Evolutionary conservation across 2,797 vertebrate species (phyloP).

Genomic region (Sebastes melanostomus): DNA sequence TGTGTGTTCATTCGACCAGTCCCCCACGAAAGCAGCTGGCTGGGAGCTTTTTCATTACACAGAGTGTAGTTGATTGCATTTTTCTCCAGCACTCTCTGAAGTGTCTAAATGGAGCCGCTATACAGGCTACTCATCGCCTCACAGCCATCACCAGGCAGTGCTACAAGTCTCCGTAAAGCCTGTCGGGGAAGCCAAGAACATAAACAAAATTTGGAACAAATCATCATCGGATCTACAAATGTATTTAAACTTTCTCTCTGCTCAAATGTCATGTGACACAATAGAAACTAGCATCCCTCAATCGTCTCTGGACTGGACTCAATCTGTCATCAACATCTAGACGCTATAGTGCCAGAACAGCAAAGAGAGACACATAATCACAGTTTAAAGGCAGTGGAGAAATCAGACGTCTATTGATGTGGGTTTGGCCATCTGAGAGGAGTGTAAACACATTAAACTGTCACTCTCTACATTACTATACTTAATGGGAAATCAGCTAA

Average conservation of each 20-base stretch:
- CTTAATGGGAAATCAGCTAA: slow-evolving; percentile 31
- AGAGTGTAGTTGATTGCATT: slow-evolving; percentile 66
- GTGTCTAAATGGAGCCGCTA: slow-evolving; percentile 50
- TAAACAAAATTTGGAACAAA: neutral
- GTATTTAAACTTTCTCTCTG: neutral
- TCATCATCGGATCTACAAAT: neutral
- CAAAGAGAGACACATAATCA: slow-evolving; percentile 46
- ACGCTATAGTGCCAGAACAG: slow-evolving; percentile 3
- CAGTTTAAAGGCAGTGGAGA: slow-evolving; percentile 55
- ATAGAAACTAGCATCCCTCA: slow-evolving; percentile 3
- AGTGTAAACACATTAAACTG: slow-evolving; percentile 55
- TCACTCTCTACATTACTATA: slow-evolving; percentile 27
- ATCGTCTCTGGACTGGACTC: slow-evolving; percentile 30
- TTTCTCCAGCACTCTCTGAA: slow-evolving; percentile 39
- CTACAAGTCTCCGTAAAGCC: slow-evolving; percentile 1
- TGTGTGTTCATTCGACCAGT: slow-evolving; percentile 37
- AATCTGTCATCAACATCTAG: slow-evolving; percentile 52
- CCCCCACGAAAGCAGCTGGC: slow-evolving; percentile 57
- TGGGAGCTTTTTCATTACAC: slow-evolving; percentile 75
- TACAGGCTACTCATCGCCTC: slow-evolving; percentile 31
- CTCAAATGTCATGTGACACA: neutral
- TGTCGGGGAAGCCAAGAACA: neutral
- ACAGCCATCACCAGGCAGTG: neutral
- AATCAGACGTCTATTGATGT: slow-evolving; percentile 49
- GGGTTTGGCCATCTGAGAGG: slow-evolving; percentile 27